Percentiles rank a stretch among this genome's conserved stretches.
phyloP scores from a whole-genome alignment of 1,140 invertebrate genomes.

The Oreohelix idahoensis region DNA sequence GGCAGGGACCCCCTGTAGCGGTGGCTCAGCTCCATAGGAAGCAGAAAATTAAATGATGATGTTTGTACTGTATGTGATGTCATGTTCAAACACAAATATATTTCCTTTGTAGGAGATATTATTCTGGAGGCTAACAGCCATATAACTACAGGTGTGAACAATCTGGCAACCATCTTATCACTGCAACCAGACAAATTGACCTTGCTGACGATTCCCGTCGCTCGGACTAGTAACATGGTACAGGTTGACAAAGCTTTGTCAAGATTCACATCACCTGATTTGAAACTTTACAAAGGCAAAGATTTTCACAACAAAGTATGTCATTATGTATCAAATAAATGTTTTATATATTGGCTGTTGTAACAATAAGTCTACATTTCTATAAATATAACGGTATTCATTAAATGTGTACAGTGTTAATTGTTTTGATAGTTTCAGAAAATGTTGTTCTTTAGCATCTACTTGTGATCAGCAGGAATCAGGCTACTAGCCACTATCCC shows the following conservation, averaged over 20 bases:
- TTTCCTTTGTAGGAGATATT: constrained; percentile 62
- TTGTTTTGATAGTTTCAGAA: too few species aligned
- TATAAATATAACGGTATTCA: too few species aligned
- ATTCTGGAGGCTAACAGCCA: constrained; percentile 65
- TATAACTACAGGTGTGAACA: constrained; percentile 46
- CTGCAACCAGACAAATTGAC: constrained; percentile 52
- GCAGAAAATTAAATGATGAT: too few species aligned
- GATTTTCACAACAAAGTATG: constrained; percentile 66
- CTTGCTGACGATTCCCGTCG: constrained; percentile 60
- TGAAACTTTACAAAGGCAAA: constrained; percentile 59
- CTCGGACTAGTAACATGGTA: constrained; percentile 45
- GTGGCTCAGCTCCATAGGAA: too few species aligned
- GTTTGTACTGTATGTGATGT: too few species aligned
- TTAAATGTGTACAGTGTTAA: too few species aligned
- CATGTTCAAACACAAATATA: neutral
- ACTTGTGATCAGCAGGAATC: too few species aligned
- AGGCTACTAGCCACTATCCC: too few species aligned
- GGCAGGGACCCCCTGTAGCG: too few species aligned
- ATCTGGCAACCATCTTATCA: constrained; percentile 52
- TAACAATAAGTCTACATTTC: too few species aligned
- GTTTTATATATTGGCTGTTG: too few species aligned
- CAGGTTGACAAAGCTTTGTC: constrained; percentile 43
- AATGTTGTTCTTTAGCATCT: too few species aligned
- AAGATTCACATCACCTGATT: constrained; percentile 33
- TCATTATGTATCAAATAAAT: neutral